Base-by-base conservation (phyloP, 2,113 vertebrate genomes). In the Nothobranchius furzeri region DNA sequence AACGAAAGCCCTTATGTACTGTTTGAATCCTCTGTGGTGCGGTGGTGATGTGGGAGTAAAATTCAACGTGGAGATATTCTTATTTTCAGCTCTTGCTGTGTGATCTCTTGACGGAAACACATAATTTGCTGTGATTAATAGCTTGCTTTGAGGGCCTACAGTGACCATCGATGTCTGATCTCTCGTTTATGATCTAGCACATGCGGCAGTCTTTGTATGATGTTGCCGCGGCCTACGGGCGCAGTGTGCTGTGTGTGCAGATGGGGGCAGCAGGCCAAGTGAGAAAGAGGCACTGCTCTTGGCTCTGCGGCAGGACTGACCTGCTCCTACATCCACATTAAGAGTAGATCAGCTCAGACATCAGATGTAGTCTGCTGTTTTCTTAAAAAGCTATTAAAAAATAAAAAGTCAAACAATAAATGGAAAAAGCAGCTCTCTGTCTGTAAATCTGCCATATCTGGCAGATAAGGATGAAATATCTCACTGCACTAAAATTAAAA, bases 131-230 rank as follows among this genome's bases (percentile, higher is more conserved):
- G 78, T 83, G 84, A 90, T 90, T 83, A 91, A 86, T 76, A 84
- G 88, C 81, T 78, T 78, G 81, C 88, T 70, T 64, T 69, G 79
- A 77, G 61, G 75, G 65, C 69, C 84, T 55, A 83, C 70, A 74
- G 84, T 80, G 81, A 85, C 73, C 82, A 79, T 73, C 77, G 80
- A 84, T 82, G 86, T 92, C 88, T 92, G 91, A 93, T 91, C 82
- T 91, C 78, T 89, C 83, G 81, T 85, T 90, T 87, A 82, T 86
- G 88, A 85, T 84, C 68, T 73, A 78, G 81, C 87, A 89, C 88
- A 91, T 88, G 87, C 77, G 82, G 81, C 85, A 63, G 73, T 84
- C 85, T 86, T 84, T 90, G 78, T 90, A 83, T 77, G 85, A 78
- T 73, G 82, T 75, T 70, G 81, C 72, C 50, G 73, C 65, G 64